Base-by-base conservation (phyloP, 1,140 invertebrate species). In the Andricus grossulariae region DNA sequence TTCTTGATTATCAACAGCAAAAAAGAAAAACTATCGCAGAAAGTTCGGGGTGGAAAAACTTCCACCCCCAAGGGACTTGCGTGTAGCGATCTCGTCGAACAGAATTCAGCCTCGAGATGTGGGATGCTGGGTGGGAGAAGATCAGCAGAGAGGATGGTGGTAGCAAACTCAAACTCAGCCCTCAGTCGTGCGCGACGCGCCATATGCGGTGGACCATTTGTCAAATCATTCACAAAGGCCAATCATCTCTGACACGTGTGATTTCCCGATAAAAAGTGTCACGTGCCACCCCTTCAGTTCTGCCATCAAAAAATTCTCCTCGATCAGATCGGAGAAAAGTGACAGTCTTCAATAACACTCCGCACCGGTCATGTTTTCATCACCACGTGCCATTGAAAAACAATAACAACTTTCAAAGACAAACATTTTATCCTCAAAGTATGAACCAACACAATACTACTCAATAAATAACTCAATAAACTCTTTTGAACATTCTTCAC, bases 181-280 rank as follows among this genome's bases (percentile, higher is more conserved):
- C 83, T 88, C 88, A 89, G 88, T 89, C 85, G 86, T 84, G 87
- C 87, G 88, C 88, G 84, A 88, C 84, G 87, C 88, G 88, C 87
- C 88, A 88, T 85, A 89, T 88, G 87, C 84, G 85, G 74, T 86
- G 86, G 86, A 85, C 79, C 85, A 88, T 89, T 88, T 82, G 83
- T 88, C 84, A 87, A 83, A 45, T 71, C 19, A 52, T 78, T 80
- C 76, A 84, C 83, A 83, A 83, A 84, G 82, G 78, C 82, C 79
- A 80, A 86, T 87, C 87, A 88, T 88, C 85, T 84, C 80, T 85
- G 84, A 87, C 86, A 87, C 87, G 85, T 87, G 87, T 83, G 84
- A 84, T 82, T 81, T 77, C 72, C 66, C 72, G 81, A 87, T 86
- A 84, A 86, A 85, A 86, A 85, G 79, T 84, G 81, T 82, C 83